phyloP scores from a whole-genome alignment of 1,140 invertebrate genomes.

The Drosophila eugracilis region DNA sequence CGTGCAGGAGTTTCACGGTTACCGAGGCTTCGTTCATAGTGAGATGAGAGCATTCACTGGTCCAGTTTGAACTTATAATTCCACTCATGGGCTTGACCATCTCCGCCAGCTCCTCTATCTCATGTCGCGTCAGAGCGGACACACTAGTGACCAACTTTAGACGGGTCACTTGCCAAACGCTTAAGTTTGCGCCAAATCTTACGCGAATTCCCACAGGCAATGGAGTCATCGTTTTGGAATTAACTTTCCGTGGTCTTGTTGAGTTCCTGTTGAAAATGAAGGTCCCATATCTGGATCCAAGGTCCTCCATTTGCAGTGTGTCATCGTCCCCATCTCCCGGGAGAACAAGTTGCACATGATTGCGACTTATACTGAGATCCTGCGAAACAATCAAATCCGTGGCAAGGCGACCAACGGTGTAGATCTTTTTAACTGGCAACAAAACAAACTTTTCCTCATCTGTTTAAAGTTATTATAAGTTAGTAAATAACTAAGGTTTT shows the following conservation, averaged over 20 bases:
- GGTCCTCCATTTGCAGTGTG: slow-evolving; percentile 76
- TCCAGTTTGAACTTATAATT: slow-evolving; percentile 61
- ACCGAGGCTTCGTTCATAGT: slow-evolving; percentile 89
- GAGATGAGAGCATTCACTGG: slow-evolving; percentile 87
- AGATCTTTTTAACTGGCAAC: slow-evolving; percentile 44
- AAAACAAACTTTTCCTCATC: slow-evolving; percentile 64
- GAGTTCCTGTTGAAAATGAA: slow-evolving; percentile 84
- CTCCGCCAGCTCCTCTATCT: slow-evolving; percentile 78
- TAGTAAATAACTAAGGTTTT: background rate
- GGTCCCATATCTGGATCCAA: slow-evolving; percentile 86
- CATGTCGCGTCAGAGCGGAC: slow-evolving; percentile 85
- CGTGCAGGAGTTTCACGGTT: slow-evolving; percentile 89
- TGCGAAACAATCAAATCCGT: slow-evolving; percentile 85
- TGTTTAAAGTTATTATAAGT: background rate
- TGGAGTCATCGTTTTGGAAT: slow-evolving; percentile 10
- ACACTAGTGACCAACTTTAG: slow-evolving; percentile 84
- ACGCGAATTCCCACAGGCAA: slow-evolving; percentile 85
- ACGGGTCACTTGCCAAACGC: slow-evolving; percentile 85
- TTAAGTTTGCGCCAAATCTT: slow-evolving; percentile 86
- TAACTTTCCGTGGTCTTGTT: slow-evolving; percentile 39
- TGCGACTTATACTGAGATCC: slow-evolving; percentile 86
- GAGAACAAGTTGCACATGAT: slow-evolving; percentile 85
- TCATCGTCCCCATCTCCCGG: slow-evolving; percentile 30
- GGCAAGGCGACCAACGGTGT: slow-evolving; percentile 65
- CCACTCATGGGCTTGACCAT: slow-evolving; percentile 84